phyloP scores from a whole-genome alignment of 1,140 invertebrate species.

The Zaprionus africanus region DNA sequence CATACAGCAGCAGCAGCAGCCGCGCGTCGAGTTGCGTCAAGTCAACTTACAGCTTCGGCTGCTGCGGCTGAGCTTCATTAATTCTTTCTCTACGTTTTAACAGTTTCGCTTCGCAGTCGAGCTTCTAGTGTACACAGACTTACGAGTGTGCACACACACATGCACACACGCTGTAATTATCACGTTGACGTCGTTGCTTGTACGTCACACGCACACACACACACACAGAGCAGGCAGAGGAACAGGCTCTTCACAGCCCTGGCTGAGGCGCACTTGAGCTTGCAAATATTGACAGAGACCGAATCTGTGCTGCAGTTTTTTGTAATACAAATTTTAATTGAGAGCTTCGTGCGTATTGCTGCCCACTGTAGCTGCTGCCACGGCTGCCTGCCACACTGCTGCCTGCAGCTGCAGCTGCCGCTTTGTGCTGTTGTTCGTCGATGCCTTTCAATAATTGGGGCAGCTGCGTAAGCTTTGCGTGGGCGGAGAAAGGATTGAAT shows the following conservation, averaged over 20 bases:
- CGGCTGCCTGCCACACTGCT: constrained; percentile 1
- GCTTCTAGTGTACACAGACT: constrained; percentile 60
- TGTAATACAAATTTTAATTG: constrained; percentile 66
- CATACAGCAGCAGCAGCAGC: constrained; percentile 38
- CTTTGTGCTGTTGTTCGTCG: constrained; percentile 26
- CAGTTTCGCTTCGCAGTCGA: constrained; percentile 24
- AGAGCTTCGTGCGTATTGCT: constrained; percentile 44
- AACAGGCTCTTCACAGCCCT: background rate
- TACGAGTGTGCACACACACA: constrained; percentile 24
- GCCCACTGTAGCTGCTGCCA: constrained; percentile 13
- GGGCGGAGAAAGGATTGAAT: constrained; percentile 7
- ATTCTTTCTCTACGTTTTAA: constrained; percentile 46
- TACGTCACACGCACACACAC: constrained; percentile 25
- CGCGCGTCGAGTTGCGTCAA: constrained; percentile 36
- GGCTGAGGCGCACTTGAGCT: constrained; percentile 45
- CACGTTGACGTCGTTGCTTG: constrained; percentile 34
- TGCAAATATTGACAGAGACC: constrained; percentile 56
- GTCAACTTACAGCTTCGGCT: constrained; percentile 31
- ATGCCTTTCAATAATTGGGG: constrained; percentile 69
- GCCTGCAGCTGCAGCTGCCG: constrained; percentile 1
- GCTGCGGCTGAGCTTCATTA: constrained; percentile 57
- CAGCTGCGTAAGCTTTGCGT: constrained; percentile 50
- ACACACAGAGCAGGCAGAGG: background rate
- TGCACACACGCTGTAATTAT: constrained; percentile 36
- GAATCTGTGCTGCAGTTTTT: constrained; percentile 67